Conservation (phyloP, 35 echinoderm and acorn worm genomes). For the Strongylocentrotus purpuratus region DNA sequence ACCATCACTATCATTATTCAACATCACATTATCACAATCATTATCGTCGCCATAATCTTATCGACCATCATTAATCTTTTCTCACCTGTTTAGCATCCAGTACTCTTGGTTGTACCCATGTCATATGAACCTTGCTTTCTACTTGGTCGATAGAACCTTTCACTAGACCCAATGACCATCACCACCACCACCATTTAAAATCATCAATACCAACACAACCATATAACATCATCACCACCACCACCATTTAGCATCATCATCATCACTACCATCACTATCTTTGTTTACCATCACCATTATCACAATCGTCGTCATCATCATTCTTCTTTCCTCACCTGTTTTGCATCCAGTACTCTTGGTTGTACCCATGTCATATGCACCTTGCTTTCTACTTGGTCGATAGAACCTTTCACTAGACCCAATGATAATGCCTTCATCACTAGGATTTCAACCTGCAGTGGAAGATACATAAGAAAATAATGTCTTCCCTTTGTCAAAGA, state of each 20-base stretch:
- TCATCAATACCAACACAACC: too few species aligned
- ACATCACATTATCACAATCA: neutral
- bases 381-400: slow-evolving; percentile 94
- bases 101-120: slow-evolving; percentile 98
- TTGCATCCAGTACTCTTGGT: slow-evolving; percentile 90
- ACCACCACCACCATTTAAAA: slow-evolving; percentile 65
- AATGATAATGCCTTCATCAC: slow-evolving; percentile 99
- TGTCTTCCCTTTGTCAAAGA: too few species aligned
- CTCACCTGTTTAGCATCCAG: slow-evolving; percentile 95
- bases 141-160: slow-evolving; percentile 95
- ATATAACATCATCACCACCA: too few species aligned
- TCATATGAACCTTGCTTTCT: slow-evolving; percentile 93
- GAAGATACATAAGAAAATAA: neutral
- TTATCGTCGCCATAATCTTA: neutral
- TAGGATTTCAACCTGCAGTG: slow-evolving; percentile 88
- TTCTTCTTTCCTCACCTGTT: slow-evolving; percentile 76
- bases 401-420: slow-evolving; percentile 88
- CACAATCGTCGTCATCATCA: neutral
- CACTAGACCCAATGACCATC: slow-evolving; percentile 95
- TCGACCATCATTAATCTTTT: neutral
- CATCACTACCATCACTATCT: neutral
- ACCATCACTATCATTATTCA: neutral
- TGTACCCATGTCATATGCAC: slow-evolving; percentile 99
- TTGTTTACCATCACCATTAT: neutral
- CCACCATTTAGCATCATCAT: too few species aligned